phyloP scores from a whole-genome alignment of 2,888 invertebrate genomes.

The Hyposoter dolosus region DNA sequence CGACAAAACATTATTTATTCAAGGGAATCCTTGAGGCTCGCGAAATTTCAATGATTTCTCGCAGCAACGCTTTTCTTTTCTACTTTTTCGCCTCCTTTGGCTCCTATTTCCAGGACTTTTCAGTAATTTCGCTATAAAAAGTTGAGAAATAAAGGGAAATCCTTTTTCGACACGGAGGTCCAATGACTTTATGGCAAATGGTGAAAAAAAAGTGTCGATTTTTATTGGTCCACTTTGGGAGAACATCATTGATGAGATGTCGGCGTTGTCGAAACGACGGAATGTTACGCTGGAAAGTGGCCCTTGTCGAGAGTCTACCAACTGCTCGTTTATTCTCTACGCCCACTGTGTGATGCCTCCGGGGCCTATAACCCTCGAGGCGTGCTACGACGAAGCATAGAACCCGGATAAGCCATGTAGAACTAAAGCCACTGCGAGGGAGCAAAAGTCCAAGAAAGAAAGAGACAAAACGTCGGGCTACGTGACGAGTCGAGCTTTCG shows the following conservation, averaged over 20 bases:
- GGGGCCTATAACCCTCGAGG: conserved; percentile 49
- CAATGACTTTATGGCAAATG: not conserved
- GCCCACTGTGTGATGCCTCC: conserved; percentile 38
- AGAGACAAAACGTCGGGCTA: conserved; percentile 41
- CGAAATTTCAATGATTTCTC: not conserved
- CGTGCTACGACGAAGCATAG: conserved; percentile 27
- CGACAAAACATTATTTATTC: not conserved
- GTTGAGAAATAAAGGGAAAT: not conserved
- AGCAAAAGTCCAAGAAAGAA: conserved; percentile 3
- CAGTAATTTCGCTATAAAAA: not conserved
- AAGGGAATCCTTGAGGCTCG: too few relatives aligned
- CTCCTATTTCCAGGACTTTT: not conserved
- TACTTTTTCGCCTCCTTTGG: not conserved
- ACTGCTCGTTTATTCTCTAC: conserved; percentile 53
- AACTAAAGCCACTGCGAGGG: conserved; percentile 14
- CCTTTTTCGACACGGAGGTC: not conserved
- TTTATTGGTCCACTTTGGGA: conserved; percentile 22
- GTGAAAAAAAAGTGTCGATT: conserved; percentile 1
- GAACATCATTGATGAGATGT: conserved; percentile 41
- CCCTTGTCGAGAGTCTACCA: conserved; percentile 43
- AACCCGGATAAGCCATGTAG: conserved; percentile 39
- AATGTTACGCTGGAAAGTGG: conserved; percentile 41
- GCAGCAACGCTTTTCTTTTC: not conserved
- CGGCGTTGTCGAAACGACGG: conserved; percentile 16
- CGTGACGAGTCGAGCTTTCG: conserved; percentile 49